Evolutionary conservation across 2,888 invertebrate species (phyloP).

Genomic region (Papilio gigon): DNA sequence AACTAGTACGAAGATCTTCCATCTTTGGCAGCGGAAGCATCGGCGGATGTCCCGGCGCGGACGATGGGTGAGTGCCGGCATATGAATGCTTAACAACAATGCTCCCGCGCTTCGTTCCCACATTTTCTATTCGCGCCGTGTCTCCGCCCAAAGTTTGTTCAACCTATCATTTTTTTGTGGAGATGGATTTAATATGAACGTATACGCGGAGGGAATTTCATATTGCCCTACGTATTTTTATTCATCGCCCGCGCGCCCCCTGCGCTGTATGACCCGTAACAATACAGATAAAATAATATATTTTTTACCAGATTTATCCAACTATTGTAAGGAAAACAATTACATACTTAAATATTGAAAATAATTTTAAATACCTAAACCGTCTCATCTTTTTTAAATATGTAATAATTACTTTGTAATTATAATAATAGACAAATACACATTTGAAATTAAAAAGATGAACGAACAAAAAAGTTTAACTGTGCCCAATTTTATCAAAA

Average conservation of each 20-base stretch:
- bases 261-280: neutral
- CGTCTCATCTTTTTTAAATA: too few species aligned
- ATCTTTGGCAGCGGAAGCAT: constrained; percentile 82
- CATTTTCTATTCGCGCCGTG: constrained; percentile 79
- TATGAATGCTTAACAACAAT: constrained; percentile 79
- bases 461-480: neutral
- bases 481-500: too few species aligned
- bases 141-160: constrained; percentile 79
- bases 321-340: too few species aligned
- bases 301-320: too few species aligned
- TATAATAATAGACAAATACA: too few species aligned
- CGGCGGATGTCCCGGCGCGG: constrained; percentile 80
- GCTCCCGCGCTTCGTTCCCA: constrained; percentile 69
- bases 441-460: too few species aligned
- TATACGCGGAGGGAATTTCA: constrained; percentile 37
- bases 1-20: constrained; percentile 77
- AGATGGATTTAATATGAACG: constrained; percentile 56
- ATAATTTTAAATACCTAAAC: too few species aligned
- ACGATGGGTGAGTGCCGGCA: constrained; percentile 79
- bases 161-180: constrained; percentile 77
- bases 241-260: constrained; percentile 7
- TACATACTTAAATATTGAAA: too few species aligned
- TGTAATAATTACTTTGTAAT: too few species aligned
- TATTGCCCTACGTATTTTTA: constrained; percentile 27
- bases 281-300: constrained; percentile 2